A percentile compares a stretch with the other conserved stretches of the same genome.
These are phyloP conservation scores for Augochlorella aurata DNA, from an alignment of 2,888 invertebrate species.

Conservation along the genomic window DNA sequence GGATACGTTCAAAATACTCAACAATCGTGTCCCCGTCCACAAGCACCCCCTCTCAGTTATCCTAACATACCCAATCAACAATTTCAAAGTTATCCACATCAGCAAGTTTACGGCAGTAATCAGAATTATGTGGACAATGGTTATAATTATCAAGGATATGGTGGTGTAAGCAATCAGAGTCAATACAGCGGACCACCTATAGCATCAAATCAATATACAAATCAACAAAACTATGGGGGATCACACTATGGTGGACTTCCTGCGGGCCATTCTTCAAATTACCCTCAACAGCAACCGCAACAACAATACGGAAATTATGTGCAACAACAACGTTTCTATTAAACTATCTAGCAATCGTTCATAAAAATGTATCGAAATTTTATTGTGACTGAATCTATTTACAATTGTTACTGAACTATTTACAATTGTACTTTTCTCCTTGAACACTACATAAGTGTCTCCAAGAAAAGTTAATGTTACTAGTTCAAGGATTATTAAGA, in stretches of 20 bases:
- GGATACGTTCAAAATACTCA: constrained; percentile 62
- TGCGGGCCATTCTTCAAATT: constrained; percentile 63
- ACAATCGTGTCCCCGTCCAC: constrained; percentile 55
- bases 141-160: constrained; percentile 75
- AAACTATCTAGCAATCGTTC: constrained; percentile 28
- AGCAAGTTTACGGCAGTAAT: constrained; percentile 68
- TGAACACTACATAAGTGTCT: constrained; percentile 1
- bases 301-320: constrained; percentile 77
- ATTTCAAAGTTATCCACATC: constrained; percentile 71
- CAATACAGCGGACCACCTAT: constrained; percentile 69
- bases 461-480: constrained; percentile 20
- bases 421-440: constrained; percentile 1
- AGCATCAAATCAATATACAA: constrained; percentile 69
- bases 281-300: constrained; percentile 70
- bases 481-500: constrained; percentile 27
- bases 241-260: constrained; percentile 69
- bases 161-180: constrained; percentile 68
- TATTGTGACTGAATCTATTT: constrained; percentile 27
- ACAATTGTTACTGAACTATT: constrained; percentile 33
- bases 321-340: constrained; percentile 79
- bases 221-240: constrained; percentile 67
- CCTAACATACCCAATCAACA: constrained; percentile 67
- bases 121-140: constrained; percentile 77
- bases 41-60: constrained; percentile 65
- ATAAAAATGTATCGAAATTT: constrained; percentile 14